phyloP scores from a whole-genome alignment of 2,797 vertebrate genomes.

The Argentina silus region DNA sequence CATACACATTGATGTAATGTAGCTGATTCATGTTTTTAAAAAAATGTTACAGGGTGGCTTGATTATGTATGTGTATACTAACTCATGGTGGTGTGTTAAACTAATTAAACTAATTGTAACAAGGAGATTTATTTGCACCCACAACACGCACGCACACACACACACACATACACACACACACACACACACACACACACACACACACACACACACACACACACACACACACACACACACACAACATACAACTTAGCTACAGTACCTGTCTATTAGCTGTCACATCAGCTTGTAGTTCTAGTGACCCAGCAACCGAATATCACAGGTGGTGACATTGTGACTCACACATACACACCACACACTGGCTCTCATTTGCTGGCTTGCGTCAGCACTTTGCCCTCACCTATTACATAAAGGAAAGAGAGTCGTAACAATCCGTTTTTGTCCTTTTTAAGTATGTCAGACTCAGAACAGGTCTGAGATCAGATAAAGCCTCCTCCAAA shows the following conservation, averaged over 20 bases:
- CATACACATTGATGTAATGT: no score
- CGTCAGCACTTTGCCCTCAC: constrained; percentile 47
- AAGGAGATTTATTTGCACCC: constrained; percentile 4
- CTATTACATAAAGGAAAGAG: constrained; percentile 35
- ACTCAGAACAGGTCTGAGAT: no score
- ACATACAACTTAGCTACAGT: constrained; percentile 32
- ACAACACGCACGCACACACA: background rate
- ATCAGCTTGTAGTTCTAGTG: constrained; percentile 65
- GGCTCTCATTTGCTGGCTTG: constrained; percentile 53
- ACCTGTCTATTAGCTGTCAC: constrained; percentile 54
- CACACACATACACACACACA: background rate
- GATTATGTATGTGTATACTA: no score
- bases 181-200: no score
- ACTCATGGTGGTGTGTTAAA: no score
- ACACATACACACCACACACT: constrained; percentile 48
- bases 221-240: constrained; percentile 6
- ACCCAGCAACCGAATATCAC: constrained; percentile 51
- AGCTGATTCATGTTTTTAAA: no score
- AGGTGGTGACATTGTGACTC: constrained; percentile 66
- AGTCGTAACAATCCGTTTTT: no score
- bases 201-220: constrained; percentile 5
- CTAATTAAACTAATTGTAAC: no score
- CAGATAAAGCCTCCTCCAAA: no score
- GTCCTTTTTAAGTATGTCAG: no score
- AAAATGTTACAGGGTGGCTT: no score